Base-by-base conservation (phyloP, 2,797 vertebrate genomes). In the Paratrypauchen microcephalus region DNA sequence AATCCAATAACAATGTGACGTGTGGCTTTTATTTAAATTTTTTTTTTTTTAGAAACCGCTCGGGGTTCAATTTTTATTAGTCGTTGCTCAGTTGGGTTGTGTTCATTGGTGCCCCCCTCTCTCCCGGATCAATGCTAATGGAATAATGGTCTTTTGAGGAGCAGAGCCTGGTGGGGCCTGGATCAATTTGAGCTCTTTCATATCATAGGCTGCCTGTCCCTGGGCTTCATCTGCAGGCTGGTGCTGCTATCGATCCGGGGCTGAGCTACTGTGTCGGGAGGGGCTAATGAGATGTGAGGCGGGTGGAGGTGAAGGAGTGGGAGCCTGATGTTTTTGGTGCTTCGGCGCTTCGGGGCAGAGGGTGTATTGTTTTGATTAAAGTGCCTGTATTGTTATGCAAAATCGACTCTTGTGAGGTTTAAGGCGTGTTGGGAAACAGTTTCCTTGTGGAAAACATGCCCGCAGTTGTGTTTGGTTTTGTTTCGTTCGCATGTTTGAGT, bases 91-190 rank as follows among this genome's bases (percentile, higher is more conserved):
- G 92, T 82, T 88, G 83, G 73, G 73, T 78, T 70, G 83, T 72
- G 79, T 84, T 88, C 82, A 30, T 82, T 81, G 61, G 65, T 76
- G 30, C 72, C 72, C 61, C 73, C 77, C 59, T 63, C 65, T 69
- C 48, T 32, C 67, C 59, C 80, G 83, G 93, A 97, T 97, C 96
- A 94, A 97, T 97, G 93, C 90, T 95, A 96, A 96, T 91, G 94
- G 93, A 96, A 97, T 96, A 96, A 96, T 92, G 89, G 94, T 93
- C 92, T 94, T 93, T 95, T 94, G 95, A 95, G 95, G 95, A 97
- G 93, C 94, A 94, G 93, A 89, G 90, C 91, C 93, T 92, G 61
- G 95, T 85, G 88, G 88, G 93, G 94, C 92, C 93, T 93, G 92
- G 94, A 97, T 96, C 95, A 95, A 98, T 97, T 93, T 93, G 91